Conservation (phyloP, 1,140 invertebrate genomes). For the Bombus vancouverensis region DNA sequence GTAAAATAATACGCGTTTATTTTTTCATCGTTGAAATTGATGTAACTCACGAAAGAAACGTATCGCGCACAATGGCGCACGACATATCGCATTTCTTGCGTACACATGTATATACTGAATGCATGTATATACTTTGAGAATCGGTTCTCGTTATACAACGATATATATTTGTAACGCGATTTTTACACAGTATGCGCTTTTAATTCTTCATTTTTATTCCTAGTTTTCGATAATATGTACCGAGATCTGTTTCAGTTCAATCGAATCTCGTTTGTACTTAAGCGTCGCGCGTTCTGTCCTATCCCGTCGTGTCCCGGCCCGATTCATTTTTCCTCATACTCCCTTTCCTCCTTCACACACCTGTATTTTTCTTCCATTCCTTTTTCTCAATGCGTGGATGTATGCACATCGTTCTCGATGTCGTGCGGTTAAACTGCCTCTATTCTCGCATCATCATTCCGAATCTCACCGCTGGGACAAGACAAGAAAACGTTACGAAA, state of each 20-base stretch:
- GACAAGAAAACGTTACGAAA: slow-evolving; percentile 5
- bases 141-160: background rate
- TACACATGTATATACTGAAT: background rate
- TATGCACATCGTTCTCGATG: background rate
- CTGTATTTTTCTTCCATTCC: too few relatives aligned
- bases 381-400: background rate
- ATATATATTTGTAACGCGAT: background rate
- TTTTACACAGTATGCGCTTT: background rate
- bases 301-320: too few relatives aligned
- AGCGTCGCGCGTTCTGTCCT: too few relatives aligned
- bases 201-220: background rate
- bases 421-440: background rate
- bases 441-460: slow-evolving; percentile 18
- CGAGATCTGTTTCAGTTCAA: background rate
- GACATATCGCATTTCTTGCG: background rate
- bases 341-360: too few relatives aligned
- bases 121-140: background rate
- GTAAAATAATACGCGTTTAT: slow-evolving; percentile 39
- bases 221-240: background rate
- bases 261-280: slow-evolving; percentile 15
- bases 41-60: background rate
- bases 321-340: too few relatives aligned
- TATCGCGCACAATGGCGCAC: background rate
- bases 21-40: slow-evolving; percentile 31
- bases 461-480: slow-evolving; percentile 10